phyloP scores from a whole-genome alignment of 1,140 invertebrate genomes.

The Pinna nobilis region DNA sequence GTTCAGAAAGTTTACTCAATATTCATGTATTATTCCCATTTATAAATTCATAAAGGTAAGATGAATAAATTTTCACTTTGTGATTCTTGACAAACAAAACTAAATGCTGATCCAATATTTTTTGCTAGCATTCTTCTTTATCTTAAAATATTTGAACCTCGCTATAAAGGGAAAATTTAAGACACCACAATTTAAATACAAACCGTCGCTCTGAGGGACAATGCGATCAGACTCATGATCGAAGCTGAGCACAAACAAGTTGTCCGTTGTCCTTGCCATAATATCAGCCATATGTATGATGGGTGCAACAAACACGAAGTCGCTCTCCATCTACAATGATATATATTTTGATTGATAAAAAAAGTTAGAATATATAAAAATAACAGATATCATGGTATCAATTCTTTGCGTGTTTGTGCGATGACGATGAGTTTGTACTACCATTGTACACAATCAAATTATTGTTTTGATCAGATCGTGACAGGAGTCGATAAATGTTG shows the following conservation, averaged over 20 bases:
- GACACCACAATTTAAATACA: background rate
- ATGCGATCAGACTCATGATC: slow-evolving; percentile 48
- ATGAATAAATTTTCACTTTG: background rate
- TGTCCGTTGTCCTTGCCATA: slow-evolving; percentile 3
- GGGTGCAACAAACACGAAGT: slow-evolving; percentile 53
- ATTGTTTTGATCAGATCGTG: too few species aligned
- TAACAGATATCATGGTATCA: too few species aligned
- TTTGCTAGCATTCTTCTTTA: too few species aligned
- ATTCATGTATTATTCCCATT: background rate
- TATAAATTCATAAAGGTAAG: background rate
- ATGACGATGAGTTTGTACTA: too few species aligned
- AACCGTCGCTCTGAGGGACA: slow-evolving; percentile 47
- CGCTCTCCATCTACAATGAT: slow-evolving; percentile 19
- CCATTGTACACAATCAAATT: too few species aligned
- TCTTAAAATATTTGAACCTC: too few species aligned
- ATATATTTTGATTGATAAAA: background rate
- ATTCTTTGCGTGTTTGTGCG: too few species aligned
- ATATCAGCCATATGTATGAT: slow-evolving; percentile 51
- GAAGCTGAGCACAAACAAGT: slow-evolving; percentile 52
- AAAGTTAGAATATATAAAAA: too few species aligned
- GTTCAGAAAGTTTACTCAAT: background rate
- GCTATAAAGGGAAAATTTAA: too few species aligned
- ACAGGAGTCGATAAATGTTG: too few species aligned
- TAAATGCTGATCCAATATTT: too few species aligned
- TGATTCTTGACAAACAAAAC: too few species aligned